These are phyloP conservation scores for Neuroscelio doddi DNA, from an alignment of 2,888 invertebrate genomes.

Conservation along the genomic window DNA sequence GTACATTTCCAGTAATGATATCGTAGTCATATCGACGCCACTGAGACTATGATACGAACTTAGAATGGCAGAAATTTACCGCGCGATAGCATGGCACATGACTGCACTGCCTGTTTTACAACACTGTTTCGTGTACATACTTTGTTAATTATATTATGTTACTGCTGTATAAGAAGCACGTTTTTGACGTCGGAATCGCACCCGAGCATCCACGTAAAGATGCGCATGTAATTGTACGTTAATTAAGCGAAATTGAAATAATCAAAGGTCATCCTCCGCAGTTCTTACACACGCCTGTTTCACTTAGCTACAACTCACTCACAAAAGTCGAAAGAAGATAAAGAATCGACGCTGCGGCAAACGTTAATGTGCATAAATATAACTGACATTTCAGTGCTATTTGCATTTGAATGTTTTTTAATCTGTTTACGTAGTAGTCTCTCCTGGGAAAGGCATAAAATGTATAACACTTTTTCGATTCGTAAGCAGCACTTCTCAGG, in stretches of 20 bases:
- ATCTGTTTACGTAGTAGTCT: conserved; percentile 18
- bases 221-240: conserved; percentile 46
- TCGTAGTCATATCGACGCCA: too few species aligned
- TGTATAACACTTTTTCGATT: conserved; percentile 12
- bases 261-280: conserved; percentile 37
- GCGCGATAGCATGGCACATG: too few species aligned
- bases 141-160: conserved; percentile 44
- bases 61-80: conserved; percentile 39
- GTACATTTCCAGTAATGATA: conserved; percentile 6
- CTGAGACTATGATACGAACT: conserved; percentile 24
- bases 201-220: conserved; percentile 33
- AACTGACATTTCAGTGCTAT: conserved; percentile 46
- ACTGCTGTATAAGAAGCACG: conserved; percentile 27
- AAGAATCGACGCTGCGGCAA: conserved; percentile 35
- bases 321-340: conserved; percentile 40
- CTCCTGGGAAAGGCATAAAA: conserved; percentile 16
- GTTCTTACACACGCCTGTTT: too few species aligned
- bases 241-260: conserved; percentile 46
- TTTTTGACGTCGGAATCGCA: conserved; percentile 38
- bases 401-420: conserved; percentile 41
- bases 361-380: conserved; percentile 39
- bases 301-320: conserved; percentile 44
- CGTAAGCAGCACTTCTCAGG: conserved; percentile 4
- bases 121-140: conserved; percentile 33
- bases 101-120: conserved; percentile 25